A percentile compares a stretch with the other conserved stretches of the same genome.
Conservation (phyloP, 2,888 invertebrate genomes). For the Tigriopus californicus region DNA sequence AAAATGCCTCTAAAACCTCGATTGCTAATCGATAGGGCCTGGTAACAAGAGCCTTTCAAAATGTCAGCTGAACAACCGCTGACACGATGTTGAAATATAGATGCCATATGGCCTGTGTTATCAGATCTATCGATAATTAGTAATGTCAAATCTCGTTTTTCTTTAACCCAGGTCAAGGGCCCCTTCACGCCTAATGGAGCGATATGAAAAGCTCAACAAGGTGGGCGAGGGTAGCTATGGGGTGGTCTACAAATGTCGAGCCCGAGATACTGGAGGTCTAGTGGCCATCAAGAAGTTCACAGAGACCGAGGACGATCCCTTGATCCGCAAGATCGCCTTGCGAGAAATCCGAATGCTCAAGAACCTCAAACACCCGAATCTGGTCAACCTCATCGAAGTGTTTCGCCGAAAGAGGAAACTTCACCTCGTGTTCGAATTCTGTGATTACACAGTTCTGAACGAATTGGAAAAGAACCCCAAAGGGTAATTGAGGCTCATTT, state of each 20-base stretch:
- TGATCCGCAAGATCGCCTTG: slow-evolving; percentile 85
- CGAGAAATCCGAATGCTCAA: slow-evolving; percentile 85
- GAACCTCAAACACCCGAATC: slow-evolving; percentile 94
- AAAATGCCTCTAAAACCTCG: too few relatives aligned
- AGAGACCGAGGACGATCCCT: slow-evolving; percentile 88
- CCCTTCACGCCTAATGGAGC: slow-evolving; percentile 69
- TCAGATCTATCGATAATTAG: too few relatives aligned
- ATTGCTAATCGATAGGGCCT: too few relatives aligned
- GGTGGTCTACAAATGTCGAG: slow-evolving; percentile 86
- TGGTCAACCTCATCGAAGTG: slow-evolving; percentile 91
- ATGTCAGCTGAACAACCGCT: too few relatives aligned
- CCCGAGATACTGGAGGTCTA: slow-evolving; percentile 77
- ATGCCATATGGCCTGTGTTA: too few relatives aligned
- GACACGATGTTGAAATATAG: too few relatives aligned
- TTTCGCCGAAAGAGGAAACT: slow-evolving; percentile 85
- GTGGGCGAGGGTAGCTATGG: slow-evolving; percentile 91
- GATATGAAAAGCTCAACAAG: slow-evolving; percentile 82
- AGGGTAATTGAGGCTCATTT: too few relatives aligned
- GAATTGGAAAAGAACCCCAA: slow-evolving; percentile 82
- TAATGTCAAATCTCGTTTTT: too few relatives aligned
- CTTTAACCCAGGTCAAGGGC: slow-evolving; percentile 47
- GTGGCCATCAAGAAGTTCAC: slow-evolving; percentile 95
- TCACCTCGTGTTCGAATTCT: slow-evolving; percentile 95
- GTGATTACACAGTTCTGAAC: slow-evolving; percentile 88
- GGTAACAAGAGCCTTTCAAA: too few relatives aligned